phyloP scores from a whole-genome alignment of 1,140 invertebrate species.

The Nasonia vitripennis region DNA sequence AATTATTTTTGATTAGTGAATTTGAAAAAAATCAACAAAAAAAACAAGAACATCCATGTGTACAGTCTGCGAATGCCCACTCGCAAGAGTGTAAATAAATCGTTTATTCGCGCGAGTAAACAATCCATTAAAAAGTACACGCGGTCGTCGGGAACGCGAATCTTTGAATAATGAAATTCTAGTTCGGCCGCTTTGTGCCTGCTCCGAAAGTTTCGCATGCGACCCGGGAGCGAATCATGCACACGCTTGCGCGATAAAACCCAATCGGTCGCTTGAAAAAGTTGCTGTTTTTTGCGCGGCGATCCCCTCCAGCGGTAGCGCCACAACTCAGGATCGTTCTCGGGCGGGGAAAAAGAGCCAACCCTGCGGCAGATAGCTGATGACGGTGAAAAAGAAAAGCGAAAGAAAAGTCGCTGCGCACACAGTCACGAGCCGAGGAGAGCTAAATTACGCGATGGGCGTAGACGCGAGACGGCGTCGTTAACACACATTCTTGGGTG shows the following conservation, averaged over 20 bases:
- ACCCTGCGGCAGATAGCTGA: neutral
- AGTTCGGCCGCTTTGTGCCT: neutral
- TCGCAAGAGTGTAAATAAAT: no score
- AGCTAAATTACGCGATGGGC: conserved; percentile 27
- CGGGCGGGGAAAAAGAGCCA: neutral
- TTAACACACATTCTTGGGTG: conserved; percentile 43
- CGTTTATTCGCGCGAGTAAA: neutral
- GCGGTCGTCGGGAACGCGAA: neutral
- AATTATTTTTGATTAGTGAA: no score
- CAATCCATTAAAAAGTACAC: conserved; percentile 40
- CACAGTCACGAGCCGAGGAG: neutral
- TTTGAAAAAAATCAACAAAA: no score
- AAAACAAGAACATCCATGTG: no score
- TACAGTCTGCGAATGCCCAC: no score
- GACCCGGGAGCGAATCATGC: neutral
- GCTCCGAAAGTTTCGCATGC: neutral
- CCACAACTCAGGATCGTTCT: neutral
- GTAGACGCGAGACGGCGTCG: neutral
- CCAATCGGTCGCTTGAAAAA: conserved; percentile 20
- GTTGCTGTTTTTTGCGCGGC: neutral
- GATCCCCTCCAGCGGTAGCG: neutral
- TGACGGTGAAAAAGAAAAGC: neutral
- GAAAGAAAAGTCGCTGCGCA: neutral
- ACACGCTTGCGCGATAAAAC: neutral
- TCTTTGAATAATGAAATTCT: conserved; percentile 43